Conservation (phyloP, 1,140 invertebrate genomes). For the Orussus abietinus region DNA sequence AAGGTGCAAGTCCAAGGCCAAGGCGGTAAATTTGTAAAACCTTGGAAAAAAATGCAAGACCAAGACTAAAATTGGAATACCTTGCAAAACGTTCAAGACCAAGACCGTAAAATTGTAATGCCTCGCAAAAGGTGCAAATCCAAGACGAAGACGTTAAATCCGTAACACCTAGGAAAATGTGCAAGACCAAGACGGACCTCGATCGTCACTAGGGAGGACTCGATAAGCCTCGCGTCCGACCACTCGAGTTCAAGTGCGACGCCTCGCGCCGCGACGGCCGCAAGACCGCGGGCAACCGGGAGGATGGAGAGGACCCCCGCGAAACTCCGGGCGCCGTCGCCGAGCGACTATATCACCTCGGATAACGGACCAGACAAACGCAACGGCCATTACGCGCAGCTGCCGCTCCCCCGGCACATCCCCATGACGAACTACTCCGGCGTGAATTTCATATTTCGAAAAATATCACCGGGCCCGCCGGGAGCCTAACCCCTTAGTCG, state of each 20-base stretch:
- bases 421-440: constrained; percentile 30
- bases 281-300: neutral
- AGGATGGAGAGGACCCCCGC: neutral
- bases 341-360: constrained; percentile 3
- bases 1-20: no score
- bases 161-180: no score
- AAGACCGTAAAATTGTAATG: no score
- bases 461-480: constrained; percentile 34
- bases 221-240: constrained; percentile 12
- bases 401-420: constrained; percentile 20
- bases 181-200: no score
- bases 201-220: no score
- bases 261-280: constrained; percentile 3
- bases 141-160: no score
- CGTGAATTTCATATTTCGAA: constrained; percentile 39
- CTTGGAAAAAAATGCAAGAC: no score
- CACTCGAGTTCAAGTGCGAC: constrained; percentile 8
- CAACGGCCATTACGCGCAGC: constrained; percentile 34
- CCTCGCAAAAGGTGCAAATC: no score
- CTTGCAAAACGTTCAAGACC: no score
- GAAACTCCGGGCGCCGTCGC: neutral
- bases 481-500: no score
- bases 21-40: no score
- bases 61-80: no score
- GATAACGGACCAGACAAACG: constrained; percentile 3